Evolutionary conservation across 2,113 vertebrate species (phyloP).

Genomic region (Pedionomus torquatus): DNA sequence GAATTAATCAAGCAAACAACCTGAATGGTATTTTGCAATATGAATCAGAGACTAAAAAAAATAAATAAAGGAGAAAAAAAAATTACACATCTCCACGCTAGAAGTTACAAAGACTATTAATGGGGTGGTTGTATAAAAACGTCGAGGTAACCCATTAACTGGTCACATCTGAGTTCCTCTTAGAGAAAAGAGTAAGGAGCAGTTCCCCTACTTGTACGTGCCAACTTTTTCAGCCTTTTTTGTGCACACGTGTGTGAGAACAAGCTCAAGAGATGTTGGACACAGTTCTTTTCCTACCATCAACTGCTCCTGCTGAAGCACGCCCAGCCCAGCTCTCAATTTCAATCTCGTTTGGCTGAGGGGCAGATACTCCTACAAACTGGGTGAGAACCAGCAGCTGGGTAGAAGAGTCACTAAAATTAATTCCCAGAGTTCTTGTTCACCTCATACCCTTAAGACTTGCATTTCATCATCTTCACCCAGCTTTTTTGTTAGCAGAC

Average conservation of each 20-base stretch:
- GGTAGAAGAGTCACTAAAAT: background rate
- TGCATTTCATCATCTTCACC: background rate
- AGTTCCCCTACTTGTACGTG: background rate
- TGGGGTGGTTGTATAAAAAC: background rate
- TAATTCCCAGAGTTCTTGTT: background rate
- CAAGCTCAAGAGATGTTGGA: background rate
- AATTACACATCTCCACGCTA: background rate
- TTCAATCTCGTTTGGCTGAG: conserved; percentile 17
- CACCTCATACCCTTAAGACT: background rate
- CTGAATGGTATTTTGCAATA: background rate
- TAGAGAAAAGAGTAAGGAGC: background rate
- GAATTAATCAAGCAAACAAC: background rate
- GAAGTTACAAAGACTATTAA: background rate
- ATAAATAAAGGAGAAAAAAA: no score
- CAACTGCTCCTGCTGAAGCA: background rate
- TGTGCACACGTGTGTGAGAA: background rate
- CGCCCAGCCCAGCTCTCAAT: background rate
- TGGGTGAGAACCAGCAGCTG: background rate
- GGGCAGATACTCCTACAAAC: background rate
- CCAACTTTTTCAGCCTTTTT: conserved; percentile 21
- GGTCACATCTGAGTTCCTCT: background rate
- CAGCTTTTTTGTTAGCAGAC: background rate
- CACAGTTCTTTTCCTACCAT: background rate
- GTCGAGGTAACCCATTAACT: conserved; percentile 2
- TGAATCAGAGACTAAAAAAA: background rate